Evolutionary conservation across 1,140 invertebrate genomes (phyloP), one percentile per base, ranked within the genome.

Genomic region (Marisa cornuarietis): DNA sequence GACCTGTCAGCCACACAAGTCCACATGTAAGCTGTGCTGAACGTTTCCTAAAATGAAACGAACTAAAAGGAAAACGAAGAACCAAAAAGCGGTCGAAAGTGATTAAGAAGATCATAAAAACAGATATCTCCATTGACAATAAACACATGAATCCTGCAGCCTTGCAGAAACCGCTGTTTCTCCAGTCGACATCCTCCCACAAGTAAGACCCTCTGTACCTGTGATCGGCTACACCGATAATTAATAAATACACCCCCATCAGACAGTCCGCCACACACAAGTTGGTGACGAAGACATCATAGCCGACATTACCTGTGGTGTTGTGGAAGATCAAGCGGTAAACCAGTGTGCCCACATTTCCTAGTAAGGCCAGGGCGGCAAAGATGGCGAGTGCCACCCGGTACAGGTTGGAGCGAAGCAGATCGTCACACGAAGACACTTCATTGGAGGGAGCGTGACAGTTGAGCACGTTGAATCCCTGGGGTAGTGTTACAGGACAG

Each of bases 201-300:
- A 81, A 71, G 76, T 88, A 88, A 16, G 42, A 52, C 18, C 85
- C 85, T 61, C 81, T 61, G 61, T 83, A 87, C 20, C n/a, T 68
- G 26, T 68, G 63, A 71, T 88, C 87, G 22, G 83, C 83, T 9
- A 81, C 65, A 9, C 83, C 86, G 54, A 88, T 86, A 13, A 87
- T 83, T 1, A 84, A 31, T 66, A 88, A 58, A 68, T 88, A 88
- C 13, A 88, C 52, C 7, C 87, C 87, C 87, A 87, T 88, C n/a
- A 86, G 61, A 26, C 86, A 80, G 71, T 88, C 87, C n/a, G 86
- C 83, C 24, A 84, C 14, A 24, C 82, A 79, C 16, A 88, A 75
- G 75, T 87, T 85, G 6, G 83, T 78, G 58, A 86, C 79, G 20
- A 85, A 84, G 4, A 82, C 61, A 9, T 72, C 69, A 42, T 82